These are phyloP conservation scores for Aphaenogaster rudis DNA, from an alignment of 1,140 invertebrate genomes.

Conservation along the genomic window DNA sequence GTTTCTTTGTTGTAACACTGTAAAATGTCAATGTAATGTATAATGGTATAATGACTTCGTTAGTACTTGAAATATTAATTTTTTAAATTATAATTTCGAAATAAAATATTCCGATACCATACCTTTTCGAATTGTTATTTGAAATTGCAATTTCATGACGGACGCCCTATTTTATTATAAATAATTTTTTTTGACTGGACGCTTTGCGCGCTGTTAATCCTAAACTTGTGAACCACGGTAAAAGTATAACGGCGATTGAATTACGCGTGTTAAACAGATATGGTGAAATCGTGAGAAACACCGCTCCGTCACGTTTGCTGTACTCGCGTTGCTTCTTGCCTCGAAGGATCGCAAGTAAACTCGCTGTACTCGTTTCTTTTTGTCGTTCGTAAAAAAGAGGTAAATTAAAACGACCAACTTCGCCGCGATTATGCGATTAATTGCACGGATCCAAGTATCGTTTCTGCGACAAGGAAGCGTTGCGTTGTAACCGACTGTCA, in stretches of 20 bases:
- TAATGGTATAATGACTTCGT: not conserved
- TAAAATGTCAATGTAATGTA: not conserved
- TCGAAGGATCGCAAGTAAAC: constrained; percentile 4
- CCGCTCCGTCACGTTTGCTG: constrained; percentile 19
- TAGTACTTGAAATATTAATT: not conserved
- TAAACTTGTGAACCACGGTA: constrained; percentile 25
- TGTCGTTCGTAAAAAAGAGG: not conserved
- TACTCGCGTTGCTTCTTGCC: constrained; percentile 34
- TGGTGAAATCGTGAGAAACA: constrained; percentile 68
- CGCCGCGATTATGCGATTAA: constrained; percentile 14
- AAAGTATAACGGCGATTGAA: constrained; percentile 61
- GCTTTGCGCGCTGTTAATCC: not conserved
- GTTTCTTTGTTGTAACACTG: not conserved
- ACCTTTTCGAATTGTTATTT: not conserved
- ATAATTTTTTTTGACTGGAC: not conserved
- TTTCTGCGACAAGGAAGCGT: constrained; percentile 29
- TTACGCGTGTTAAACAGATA: constrained; percentile 40
- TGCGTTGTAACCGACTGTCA: constrained; percentile 8
- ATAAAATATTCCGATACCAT: not conserved
- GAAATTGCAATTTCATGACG: not conserved
- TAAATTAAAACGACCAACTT: not conserved
- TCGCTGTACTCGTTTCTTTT: not conserved
- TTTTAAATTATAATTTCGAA: not conserved
- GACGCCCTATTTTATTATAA: not conserved
- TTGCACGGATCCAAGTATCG: constrained; percentile 19